Evolutionary conservation across 2,797 vertebrate species (phyloP).

Genomic region (Semaprochilodus insignis): DNA sequence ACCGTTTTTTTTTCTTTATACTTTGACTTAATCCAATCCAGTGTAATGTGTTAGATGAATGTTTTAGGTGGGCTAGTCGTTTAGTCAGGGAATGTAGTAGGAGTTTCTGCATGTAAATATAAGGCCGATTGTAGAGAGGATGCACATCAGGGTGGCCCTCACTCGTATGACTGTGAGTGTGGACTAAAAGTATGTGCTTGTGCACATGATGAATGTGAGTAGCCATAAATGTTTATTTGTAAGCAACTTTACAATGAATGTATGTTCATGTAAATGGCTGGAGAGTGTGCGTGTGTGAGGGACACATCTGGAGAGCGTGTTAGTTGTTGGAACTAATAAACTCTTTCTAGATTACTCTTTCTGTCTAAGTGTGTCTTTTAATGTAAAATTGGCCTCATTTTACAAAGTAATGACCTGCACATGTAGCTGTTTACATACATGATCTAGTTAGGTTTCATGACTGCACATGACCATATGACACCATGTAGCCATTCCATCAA

Average conservation of each 20-base stretch:
- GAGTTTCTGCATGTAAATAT: conserved; percentile 63
- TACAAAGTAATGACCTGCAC: background rate
- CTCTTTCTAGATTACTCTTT: conserved; percentile 53
- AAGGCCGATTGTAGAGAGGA: conserved; percentile 48
- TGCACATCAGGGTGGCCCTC: conserved; percentile 50
- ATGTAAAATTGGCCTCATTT: background rate
- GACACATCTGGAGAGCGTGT: conserved; percentile 36
- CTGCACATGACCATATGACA: background rate
- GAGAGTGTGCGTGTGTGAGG: conserved; percentile 38
- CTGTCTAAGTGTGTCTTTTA: conserved; percentile 16
- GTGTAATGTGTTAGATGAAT: conserved; percentile 60
- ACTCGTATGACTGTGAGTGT: conserved; percentile 27
- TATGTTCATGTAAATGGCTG: conserved; percentile 49
- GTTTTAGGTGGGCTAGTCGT: conserved; percentile 57
- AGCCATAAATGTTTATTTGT: conserved; percentile 58
- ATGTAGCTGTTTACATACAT: background rate
- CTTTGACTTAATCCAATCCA: conserved; percentile 55
- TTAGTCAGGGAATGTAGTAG: conserved; percentile 59
- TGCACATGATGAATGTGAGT: conserved; percentile 50
- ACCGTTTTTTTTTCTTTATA: conserved; percentile 48
- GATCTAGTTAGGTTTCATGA: background rate
- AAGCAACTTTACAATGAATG: conserved; percentile 48
- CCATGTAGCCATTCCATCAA: background rate
- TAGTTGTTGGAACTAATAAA: conserved; percentile 55
- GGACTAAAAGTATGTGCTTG: conserved; percentile 42